Percentiles rank a stretch among this genome's conserved stretches.
Conservation (phyloP, 2,113 vertebrate species). For the Halcyon senegalensis region DNA sequence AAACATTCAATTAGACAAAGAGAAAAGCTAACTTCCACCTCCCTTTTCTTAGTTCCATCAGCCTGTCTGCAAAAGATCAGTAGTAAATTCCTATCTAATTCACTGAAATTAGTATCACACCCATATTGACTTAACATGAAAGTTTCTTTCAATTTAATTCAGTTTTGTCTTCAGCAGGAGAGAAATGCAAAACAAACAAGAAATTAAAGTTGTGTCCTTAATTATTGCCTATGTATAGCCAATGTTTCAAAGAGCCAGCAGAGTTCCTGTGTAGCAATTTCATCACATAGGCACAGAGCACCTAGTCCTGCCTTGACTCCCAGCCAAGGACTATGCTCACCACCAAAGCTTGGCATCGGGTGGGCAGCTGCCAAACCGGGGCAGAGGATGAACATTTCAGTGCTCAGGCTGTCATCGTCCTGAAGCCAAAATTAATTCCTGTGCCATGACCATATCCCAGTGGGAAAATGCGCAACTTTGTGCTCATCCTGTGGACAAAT, state of each 20-base stretch:
- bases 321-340: not conserved
- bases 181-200: not conserved
- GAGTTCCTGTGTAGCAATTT: not conserved
- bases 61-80: not conserved
- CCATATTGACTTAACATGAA: not conserved
- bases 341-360: not conserved
- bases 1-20: not conserved
- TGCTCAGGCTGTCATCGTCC: not conserved
- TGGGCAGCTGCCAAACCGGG: not conserved
- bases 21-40: not conserved
- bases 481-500: accelerated
- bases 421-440: not conserved
- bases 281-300: not conserved
- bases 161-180: not conserved
- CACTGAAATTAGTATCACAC: not conserved
- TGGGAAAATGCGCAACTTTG: not conserved
- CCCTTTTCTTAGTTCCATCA: not conserved
- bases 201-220: not conserved
- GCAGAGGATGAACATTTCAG: not conserved
- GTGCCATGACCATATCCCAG: not conserved
- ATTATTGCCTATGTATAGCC: not conserved
- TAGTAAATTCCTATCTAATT: not conserved
- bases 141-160: not conserved
- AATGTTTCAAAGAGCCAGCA: not conserved
- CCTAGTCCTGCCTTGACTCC: not conserved